phyloP scores from a whole-genome alignment of 2,888 invertebrate genomes.

The Copidosoma aretas region DNA sequence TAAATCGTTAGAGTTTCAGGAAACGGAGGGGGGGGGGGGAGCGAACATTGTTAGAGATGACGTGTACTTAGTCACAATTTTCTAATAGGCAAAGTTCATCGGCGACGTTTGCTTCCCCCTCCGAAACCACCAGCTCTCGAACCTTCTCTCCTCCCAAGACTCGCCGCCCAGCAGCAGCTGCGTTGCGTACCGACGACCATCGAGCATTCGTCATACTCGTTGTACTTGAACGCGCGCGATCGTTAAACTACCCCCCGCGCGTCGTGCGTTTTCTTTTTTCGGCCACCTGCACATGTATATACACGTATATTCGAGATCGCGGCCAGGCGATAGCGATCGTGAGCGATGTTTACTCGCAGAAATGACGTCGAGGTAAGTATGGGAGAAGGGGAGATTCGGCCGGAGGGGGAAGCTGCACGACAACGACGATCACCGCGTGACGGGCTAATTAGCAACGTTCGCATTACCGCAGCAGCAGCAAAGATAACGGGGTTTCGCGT shows the following conservation, averaged over 20 bases:
- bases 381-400: neutral
- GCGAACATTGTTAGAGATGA: conserved; percentile 33
- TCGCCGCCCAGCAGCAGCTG: too few species aligned
- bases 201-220: too few species aligned
- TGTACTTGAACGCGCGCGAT: too few species aligned
- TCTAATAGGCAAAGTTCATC: conserved; percentile 34
- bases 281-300: too few species aligned
- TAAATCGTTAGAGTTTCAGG: conserved; percentile 21
- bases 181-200: too few species aligned
- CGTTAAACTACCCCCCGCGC: too few species aligned
- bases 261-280: too few species aligned
- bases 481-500: neutral
- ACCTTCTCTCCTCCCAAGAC: too few species aligned
- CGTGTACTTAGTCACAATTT: conserved; percentile 36
- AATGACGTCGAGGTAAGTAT: too few species aligned
- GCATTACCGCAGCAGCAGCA: neutral
- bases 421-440: neutral
- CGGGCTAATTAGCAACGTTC: neutral
- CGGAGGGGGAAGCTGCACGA: neutral
- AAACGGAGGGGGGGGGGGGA: neutral
- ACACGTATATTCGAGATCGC: too few species aligned
- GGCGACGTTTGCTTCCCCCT: neutral
- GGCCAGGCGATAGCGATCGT: neutral
- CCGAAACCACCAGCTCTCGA: too few species aligned
- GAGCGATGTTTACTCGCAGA: neutral